phyloP scores from a whole-genome alignment of 1,140 invertebrate species.

The Goniozus legneri region DNA sequence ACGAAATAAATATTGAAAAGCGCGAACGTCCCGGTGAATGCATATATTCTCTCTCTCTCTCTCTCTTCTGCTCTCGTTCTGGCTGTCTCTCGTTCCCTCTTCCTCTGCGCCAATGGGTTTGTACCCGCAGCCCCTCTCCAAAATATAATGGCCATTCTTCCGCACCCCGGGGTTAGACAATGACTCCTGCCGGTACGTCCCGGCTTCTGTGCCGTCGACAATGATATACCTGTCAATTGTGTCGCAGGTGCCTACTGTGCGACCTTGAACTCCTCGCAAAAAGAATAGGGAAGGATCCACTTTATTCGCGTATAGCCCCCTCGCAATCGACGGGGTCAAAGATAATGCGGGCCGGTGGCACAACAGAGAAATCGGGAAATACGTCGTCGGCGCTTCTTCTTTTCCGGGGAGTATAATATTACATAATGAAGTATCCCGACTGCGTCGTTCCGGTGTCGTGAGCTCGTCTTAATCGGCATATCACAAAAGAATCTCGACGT shows the following conservation, averaged over 20 bases:
- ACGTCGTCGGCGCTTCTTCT: too few relatives aligned
- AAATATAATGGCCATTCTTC: slow-evolving; percentile 9
- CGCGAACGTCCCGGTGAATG: too few relatives aligned
- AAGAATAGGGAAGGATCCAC: too few relatives aligned
- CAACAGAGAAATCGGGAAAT: too few relatives aligned
- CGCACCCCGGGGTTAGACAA: background rate
- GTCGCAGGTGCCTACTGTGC: slow-evolving; percentile 8
- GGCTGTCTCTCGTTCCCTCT: too few relatives aligned
- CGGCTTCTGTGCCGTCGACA: slow-evolving; percentile 11
- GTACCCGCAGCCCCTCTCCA: background rate
- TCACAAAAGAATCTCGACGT: slow-evolving; percentile 5
- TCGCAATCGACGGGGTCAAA: too few relatives aligned
- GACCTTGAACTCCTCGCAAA: too few relatives aligned
- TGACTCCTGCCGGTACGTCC: slow-evolving; percentile 8
- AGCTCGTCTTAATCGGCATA: slow-evolving; percentile 14
- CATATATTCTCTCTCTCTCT: too few relatives aligned
- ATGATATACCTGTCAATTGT: slow-evolving; percentile 28
- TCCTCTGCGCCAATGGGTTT: background rate
- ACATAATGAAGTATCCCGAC: background rate
- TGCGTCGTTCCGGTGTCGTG: background rate
- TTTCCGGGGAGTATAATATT: background rate
- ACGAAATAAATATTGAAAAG: too few relatives aligned
- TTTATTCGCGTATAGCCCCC: too few relatives aligned
- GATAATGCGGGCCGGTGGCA: too few relatives aligned
- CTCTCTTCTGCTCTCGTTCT: too few relatives aligned